phyloP scores from a whole-genome alignment of 2,113 vertebrate species.

The Phalacrocorax carbo region DNA sequence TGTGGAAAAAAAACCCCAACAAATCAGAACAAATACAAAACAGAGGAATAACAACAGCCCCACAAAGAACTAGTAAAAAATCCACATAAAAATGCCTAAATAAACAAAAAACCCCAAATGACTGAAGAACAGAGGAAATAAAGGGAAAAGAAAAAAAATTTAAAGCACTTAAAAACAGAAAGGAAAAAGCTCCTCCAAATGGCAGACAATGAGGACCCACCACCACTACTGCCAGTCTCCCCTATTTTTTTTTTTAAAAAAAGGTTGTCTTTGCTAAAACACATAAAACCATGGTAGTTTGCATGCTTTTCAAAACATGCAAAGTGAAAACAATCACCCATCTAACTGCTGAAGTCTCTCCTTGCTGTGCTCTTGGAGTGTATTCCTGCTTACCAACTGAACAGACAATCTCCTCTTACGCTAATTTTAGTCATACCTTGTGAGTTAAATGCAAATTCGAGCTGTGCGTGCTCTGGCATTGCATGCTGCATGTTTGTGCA shows the following conservation, averaged over 20 bases:
- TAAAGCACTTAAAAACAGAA: neutral
- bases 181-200: neutral
- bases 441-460: neutral
- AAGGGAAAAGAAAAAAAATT: neutral
- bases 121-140: neutral
- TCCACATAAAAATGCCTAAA: neutral
- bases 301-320: neutral
- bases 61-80: neutral
- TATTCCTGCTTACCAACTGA: neutral
- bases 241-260: too few relatives aligned
- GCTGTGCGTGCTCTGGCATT: neutral
- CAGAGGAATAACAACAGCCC: neutral
- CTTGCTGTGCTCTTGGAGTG: neutral
- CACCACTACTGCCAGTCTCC: neutral
- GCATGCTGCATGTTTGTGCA: neutral
- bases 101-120: neutral
- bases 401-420: neutral
- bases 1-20: neutral
- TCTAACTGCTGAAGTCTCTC: neutral
- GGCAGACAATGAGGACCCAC: rapidly evolving
- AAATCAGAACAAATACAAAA: neutral
- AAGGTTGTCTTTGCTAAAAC: neutral
- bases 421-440: neutral
- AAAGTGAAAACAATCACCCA: neutral
- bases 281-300: neutral